Conservation (phyloP, 2,888 invertebrate species). For the Chironomus tentans region DNA sequence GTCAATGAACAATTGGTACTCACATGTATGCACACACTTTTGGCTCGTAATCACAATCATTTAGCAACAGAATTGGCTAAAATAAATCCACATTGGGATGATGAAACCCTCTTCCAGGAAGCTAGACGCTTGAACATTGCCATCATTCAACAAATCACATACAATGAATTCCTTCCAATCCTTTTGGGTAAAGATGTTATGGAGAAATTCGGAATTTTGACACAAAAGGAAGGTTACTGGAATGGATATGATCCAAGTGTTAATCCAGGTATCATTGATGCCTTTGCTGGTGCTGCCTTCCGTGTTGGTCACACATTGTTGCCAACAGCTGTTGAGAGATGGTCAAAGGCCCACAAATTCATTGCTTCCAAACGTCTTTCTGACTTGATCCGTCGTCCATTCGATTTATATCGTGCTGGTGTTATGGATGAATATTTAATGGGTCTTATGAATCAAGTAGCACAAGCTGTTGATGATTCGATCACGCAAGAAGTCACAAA, state of each 20-base stretch:
- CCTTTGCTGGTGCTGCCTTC: conserved; percentile 87
- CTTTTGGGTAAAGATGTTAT: conserved; percentile 82
- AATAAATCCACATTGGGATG: conserved; percentile 89
- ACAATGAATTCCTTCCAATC: conserved; percentile 83
- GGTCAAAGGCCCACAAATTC: conserved; percentile 92
- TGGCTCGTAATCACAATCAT: conserved; percentile 87
- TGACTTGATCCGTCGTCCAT: conserved; percentile 79
- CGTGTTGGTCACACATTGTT: conserved; percentile 84
- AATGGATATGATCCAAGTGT: conserved; percentile 39
- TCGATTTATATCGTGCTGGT: conserved; percentile 81
- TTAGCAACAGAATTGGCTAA: conserved; percentile 64
- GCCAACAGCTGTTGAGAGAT: conserved; percentile 83
- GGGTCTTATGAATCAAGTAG: conserved; percentile 89
- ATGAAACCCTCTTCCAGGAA: conserved; percentile 85
- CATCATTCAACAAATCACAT: conserved; percentile 81
- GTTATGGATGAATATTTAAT: conserved; percentile 86
- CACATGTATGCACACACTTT: conserved; percentile 83
- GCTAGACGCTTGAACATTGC: conserved; percentile 75
- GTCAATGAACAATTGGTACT: conserved; percentile 86
- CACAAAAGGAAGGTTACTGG: conserved; percentile 58
- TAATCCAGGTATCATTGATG: conserved; percentile 80
- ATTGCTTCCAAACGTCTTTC: conserved; percentile 84
- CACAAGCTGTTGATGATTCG: conserved; percentile 91
- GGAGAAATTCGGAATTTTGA: conserved; percentile 78
- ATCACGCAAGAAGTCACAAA: conserved; percentile 86